A percentile compares a stretch with the other conserved stretches of the same genome.
These are phyloP conservation scores for Cosmopolites sordidus DNA, from an alignment of 2,888 invertebrate genomes.

Conservation along the genomic window DNA sequence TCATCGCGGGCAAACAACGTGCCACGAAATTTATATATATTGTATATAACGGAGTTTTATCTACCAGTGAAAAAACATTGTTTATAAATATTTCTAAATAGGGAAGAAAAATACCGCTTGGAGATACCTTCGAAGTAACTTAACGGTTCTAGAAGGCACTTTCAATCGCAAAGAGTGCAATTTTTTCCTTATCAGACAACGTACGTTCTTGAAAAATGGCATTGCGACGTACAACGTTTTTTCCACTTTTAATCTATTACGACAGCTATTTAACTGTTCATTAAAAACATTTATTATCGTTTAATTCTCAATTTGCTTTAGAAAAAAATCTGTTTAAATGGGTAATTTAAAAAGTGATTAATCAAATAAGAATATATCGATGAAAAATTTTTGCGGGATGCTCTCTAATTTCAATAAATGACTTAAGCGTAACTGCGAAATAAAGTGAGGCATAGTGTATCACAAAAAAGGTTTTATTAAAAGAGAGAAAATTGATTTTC, in stretches of 20 bases:
- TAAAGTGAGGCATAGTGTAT: too few species aligned
- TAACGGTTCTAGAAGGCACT: constrained; percentile 19
- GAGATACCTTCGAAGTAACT: constrained; percentile 2
- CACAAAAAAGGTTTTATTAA: constrained; percentile 6
- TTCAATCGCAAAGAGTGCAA: constrained; percentile 18
- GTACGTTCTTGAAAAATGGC: constrained; percentile 4
- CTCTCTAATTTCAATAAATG: too few species aligned
- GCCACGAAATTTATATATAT: too few species aligned
- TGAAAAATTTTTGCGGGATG: too few species aligned
- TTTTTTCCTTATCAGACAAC: constrained; percentile 15
- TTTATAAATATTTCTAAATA: constrained; percentile 14
- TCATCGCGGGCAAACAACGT: too few species aligned
- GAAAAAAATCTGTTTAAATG: too few species aligned
- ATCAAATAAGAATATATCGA: too few species aligned
- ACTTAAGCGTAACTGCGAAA: too few species aligned
- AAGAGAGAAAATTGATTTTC: constrained; percentile 10
- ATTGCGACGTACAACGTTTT: constrained; percentile 12
- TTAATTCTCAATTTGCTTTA: not conserved
- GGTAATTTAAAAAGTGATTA: too few species aligned
- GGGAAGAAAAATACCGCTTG: constrained; percentile 6
- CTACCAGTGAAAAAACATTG: constrained; percentile 5
- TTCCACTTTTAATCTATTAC: constrained; percentile 9
- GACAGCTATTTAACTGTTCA: constrained; percentile 13
- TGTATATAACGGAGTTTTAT: constrained; percentile 6
- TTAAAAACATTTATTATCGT: constrained; percentile 4